phyloP scores from a whole-genome alignment of 2,888 invertebrate genomes.

The Nymphalis polychloros region DNA sequence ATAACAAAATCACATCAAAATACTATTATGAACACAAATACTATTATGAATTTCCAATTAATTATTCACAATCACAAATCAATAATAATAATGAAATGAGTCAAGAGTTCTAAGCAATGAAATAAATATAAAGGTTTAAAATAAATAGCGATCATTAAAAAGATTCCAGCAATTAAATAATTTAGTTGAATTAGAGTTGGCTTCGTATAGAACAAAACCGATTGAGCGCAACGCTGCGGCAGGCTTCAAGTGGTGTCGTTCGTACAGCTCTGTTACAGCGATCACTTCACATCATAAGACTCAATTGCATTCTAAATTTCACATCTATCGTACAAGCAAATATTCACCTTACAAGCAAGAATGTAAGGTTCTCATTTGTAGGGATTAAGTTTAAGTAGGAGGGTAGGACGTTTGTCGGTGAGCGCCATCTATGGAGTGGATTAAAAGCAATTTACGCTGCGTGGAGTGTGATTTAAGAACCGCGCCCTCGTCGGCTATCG shows the following conservation, averaged over 20 bases:
- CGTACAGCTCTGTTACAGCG: slow-evolving; percentile 59
- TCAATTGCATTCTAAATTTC: slow-evolving; percentile 55
- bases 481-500: slow-evolving; percentile 42
- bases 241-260: slow-evolving; percentile 34
- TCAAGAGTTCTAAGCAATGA: too few relatives aligned
- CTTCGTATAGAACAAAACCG: slow-evolving; percentile 30
- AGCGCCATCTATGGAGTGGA: slow-evolving; percentile 69
- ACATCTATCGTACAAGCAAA: slow-evolving; percentile 30
- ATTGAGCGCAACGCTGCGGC: slow-evolving; percentile 38
- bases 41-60: too few relatives aligned
- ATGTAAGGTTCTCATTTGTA: neutral
- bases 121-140: too few relatives aligned
- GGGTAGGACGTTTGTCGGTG: slow-evolving; percentile 56
- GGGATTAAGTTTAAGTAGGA: neutral
- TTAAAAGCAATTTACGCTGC: slow-evolving; percentile 73
- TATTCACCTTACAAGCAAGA: slow-evolving; percentile 34
- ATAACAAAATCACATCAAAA: too few relatives aligned
- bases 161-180: slow-evolving; percentile 29
- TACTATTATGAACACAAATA: too few relatives aligned
- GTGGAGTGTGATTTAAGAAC: slow-evolving; percentile 65
- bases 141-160: slow-evolving; percentile 17
- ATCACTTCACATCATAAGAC: slow-evolving; percentile 58
- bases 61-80: too few relatives aligned
- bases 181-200: slow-evolving; percentile 33
- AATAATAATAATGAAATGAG: too few relatives aligned